These are phyloP conservation scores for Chironex yamaguchii DNA, from an alignment of 30 jellyfish, hydroid and myxozoan genomes.

Conservation along the genomic window DNA sequence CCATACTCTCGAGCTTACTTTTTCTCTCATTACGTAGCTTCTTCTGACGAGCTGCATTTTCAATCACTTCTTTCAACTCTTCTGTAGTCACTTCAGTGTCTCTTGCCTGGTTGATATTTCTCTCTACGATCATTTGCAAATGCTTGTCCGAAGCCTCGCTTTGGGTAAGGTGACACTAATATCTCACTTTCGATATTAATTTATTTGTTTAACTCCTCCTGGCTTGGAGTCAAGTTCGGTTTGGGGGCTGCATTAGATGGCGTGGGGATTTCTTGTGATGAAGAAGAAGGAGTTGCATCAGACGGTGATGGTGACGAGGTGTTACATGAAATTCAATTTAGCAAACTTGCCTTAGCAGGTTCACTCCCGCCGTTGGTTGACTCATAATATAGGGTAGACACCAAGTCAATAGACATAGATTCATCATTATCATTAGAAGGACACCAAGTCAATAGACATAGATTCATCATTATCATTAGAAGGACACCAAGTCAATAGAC, in stretches of 20 bases:
- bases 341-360: too few relatives aligned
- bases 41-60: slow-evolving; percentile 2
- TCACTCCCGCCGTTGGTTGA: too few relatives aligned
- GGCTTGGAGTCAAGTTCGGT: slow-evolving; percentile 4
- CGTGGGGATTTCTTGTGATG: neutral
- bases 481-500: too few relatives aligned
- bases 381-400: too few relatives aligned
- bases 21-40: slow-evolving; percentile 4
- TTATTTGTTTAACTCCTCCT: slow-evolving; percentile 6
- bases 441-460: too few relatives aligned
- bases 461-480: too few relatives aligned
- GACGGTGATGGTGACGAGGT: too few relatives aligned
- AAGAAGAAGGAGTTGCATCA: too few relatives aligned
- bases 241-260: neutral
- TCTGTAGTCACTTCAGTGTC: neutral
- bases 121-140: slow-evolving; percentile 11
- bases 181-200: slow-evolving; percentile 11
- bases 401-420: too few relatives aligned
- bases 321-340: too few relatives aligned
- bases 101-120: neutral
- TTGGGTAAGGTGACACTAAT: slow-evolving; percentile 8
- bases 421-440: too few relatives aligned
- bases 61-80: slow-evolving; percentile 5
- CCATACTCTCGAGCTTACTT: neutral
- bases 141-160: neutral